These are phyloP conservation scores for Riptortus pedestris DNA, from an alignment of 1,140 invertebrate species.

Conservation along the genomic window DNA sequence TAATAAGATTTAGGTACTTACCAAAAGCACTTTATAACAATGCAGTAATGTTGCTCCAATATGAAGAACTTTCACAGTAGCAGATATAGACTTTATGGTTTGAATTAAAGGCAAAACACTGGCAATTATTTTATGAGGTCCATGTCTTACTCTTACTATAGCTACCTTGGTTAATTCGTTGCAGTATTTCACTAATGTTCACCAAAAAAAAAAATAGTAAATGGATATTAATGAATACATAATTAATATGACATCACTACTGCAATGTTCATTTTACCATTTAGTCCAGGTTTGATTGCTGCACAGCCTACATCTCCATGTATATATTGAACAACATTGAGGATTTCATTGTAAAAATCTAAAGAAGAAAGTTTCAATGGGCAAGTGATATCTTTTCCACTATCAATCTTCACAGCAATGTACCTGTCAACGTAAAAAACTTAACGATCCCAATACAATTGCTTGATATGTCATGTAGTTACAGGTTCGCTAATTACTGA, in stretches of 20 bases:
- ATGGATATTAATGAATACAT: conserved; percentile 16
- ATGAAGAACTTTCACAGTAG: conserved; percentile 53
- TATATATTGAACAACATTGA: conserved; percentile 51
- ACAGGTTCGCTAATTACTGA: not conserved
- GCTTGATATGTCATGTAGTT: not conserved
- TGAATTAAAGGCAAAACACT: conserved; percentile 54
- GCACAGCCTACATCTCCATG: conserved; percentile 62
- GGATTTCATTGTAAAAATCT: conserved; percentile 46
- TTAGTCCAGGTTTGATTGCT: conserved; percentile 53
- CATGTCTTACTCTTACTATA: conserved; percentile 55
- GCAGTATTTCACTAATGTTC: conserved; percentile 67
- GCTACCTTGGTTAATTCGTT: conserved; percentile 61
- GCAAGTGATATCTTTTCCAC: conserved; percentile 38
- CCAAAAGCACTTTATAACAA: conserved; percentile 57
- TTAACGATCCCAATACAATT: not conserved
- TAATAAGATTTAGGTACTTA: too few relatives aligned
- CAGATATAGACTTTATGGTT: conserved; percentile 47
- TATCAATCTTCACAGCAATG: conserved; percentile 48
- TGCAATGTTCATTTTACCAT: conserved; percentile 34
- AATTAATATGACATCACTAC: not conserved
- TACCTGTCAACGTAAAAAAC: conserved; percentile 42
- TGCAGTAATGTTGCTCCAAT: conserved; percentile 65
- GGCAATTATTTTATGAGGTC: conserved; percentile 57
- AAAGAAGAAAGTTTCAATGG: conserved; percentile 45
- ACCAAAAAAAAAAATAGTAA: too few relatives aligned